Evolutionary conservation across 2,797 vertebrate species (phyloP).

Genomic region (Odontamblyopus lacepedii): DNA sequence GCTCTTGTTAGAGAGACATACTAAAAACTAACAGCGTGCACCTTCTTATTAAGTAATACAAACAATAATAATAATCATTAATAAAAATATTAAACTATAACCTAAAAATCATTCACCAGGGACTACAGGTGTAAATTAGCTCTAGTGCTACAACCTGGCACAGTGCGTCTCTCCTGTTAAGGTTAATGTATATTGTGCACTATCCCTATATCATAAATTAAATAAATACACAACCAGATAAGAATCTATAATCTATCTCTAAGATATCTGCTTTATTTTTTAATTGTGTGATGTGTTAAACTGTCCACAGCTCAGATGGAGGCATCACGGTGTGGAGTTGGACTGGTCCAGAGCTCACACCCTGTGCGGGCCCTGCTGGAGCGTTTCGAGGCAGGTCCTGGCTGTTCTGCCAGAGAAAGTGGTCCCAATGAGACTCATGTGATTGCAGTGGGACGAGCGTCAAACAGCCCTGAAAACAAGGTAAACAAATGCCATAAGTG

Average conservation of each 20-base stretch:
- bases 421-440: conserved; percentile 78
- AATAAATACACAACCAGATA: too few relatives aligned
- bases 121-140: too few relatives aligned
- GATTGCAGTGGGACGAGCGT: conserved; percentile 61
- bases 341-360: conserved; percentile 50
- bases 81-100: too few relatives aligned
- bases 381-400: conserved; percentile 64
- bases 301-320: conserved; percentile 45
- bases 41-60: too few relatives aligned
- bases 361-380: conserved; percentile 78
- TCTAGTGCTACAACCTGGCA: too few relatives aligned
- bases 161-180: too few relatives aligned
- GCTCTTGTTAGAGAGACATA: too few relatives aligned
- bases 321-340: conserved; percentile 45
- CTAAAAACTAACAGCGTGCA: too few relatives aligned
- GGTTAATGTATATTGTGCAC: too few relatives aligned
- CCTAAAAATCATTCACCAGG: too few relatives aligned
- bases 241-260: background rate
- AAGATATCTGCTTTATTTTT: background rate
- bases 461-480: conserved; percentile 49
- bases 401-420: conserved; percentile 69
- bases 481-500: conserved; percentile 31
- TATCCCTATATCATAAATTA: too few relatives aligned
- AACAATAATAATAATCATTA: too few relatives aligned
- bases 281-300: background rate